Conservation (phyloP, 2,113 vertebrate species). For the Ornithorhynchus anatinus region DNA sequence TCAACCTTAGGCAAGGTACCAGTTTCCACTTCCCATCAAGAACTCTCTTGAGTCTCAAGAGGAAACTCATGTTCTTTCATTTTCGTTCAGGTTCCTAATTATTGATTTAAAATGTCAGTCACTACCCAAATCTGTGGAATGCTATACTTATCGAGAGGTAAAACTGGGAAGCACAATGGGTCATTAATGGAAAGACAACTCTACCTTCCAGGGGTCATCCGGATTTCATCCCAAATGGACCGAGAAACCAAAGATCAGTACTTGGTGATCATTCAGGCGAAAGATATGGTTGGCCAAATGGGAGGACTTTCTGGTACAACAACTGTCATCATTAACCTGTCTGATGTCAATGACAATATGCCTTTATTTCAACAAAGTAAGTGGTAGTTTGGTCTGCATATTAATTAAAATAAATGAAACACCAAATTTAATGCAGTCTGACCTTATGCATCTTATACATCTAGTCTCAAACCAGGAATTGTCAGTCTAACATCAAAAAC, state of each 20-base stretch:
- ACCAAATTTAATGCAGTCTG: background rate
- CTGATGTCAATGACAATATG: conserved; percentile 93
- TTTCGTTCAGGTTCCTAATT: too few relatives aligned
- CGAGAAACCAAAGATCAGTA: conserved; percentile 88
- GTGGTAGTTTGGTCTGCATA: conserved; percentile 46
- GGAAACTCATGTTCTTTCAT: too few relatives aligned
- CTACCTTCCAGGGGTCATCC: conserved; percentile 80
- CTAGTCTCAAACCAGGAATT: too few relatives aligned
- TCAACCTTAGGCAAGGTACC: too few relatives aligned
- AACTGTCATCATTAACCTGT: conserved; percentile 87
- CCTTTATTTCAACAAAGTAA: conserved; percentile 91
- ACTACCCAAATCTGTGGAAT: too few relatives aligned
- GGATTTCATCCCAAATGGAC: conserved; percentile 89
- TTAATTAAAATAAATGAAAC: background rate
- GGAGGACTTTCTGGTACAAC: conserved; percentile 85
- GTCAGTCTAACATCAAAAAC: too few relatives aligned
- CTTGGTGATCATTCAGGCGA: conserved; percentile 89
- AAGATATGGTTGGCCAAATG: conserved; percentile 87
- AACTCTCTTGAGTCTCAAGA: too few relatives aligned
- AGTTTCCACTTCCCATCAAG: too few relatives aligned
- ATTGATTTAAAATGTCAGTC: too few relatives aligned
- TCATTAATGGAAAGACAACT: conserved; percentile 5
- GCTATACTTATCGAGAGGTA: background rate
- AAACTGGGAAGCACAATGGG: too few relatives aligned
- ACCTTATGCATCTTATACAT: too few relatives aligned